phyloP scores from a whole-genome alignment of 2,888 invertebrate species.

The Troglohyphantes excavatus region DNA sequence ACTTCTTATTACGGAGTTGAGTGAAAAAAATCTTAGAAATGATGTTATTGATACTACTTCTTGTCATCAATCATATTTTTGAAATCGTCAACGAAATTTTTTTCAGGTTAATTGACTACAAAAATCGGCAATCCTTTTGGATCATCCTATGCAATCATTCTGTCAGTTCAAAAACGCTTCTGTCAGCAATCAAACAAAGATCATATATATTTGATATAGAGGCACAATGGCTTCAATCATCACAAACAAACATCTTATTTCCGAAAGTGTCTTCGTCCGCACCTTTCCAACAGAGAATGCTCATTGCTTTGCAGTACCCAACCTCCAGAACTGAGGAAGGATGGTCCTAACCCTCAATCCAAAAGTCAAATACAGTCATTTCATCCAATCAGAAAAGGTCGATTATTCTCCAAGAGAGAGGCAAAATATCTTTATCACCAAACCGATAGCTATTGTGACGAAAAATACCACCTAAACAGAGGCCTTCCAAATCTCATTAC shows the following conservation, averaged over 20 bases:
- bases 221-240: neutral
- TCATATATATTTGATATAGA: neutral
- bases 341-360: slow-evolving; percentile 24
- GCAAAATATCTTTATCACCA: slow-evolving; percentile 61
- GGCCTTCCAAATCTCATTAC: slow-evolving; percentile 65
- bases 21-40: no score
- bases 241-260: neutral
- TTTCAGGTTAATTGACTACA: no score
- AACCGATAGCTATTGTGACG: slow-evolving; percentile 48
- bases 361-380: slow-evolving; percentile 70
- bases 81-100: no score
- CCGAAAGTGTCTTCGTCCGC: neutral
- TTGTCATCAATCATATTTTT: no score
- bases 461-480: slow-evolving; percentile 48
- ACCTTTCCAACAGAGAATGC: no score
- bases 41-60: no score
- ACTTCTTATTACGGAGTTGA: no score
- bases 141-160: no score
- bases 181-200: neutral
- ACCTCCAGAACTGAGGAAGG: neutral
- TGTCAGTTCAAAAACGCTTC: neutral
- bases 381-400: slow-evolving; percentile 37
- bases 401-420: slow-evolving; percentile 36
- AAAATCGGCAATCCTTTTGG: no score
- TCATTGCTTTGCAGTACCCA: no score